Conservation (phyloP, 2,888 invertebrate species). For the Drosophila kuntzei region DNA sequence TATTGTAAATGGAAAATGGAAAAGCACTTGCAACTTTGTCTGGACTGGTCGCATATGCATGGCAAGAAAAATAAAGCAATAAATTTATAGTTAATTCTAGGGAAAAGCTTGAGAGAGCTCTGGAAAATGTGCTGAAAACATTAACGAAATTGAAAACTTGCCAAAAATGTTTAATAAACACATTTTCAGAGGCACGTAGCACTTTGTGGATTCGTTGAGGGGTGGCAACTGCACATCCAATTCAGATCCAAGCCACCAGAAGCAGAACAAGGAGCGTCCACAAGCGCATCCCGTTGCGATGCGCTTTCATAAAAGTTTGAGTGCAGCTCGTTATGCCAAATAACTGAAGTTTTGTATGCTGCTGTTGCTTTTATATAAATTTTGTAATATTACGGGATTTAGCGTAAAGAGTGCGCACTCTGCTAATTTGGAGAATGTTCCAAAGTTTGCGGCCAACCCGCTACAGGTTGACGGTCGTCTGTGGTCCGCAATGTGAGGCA, state of each 20-base stretch:
- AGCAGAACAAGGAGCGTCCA: not conserved
- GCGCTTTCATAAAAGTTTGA: slow-evolving; percentile 65
- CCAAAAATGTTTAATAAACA: slow-evolving; percentile 76
- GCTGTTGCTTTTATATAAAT: slow-evolving; percentile 44
- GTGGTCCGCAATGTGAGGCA: slow-evolving; percentile 27
- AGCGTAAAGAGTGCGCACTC: slow-evolving; percentile 32
- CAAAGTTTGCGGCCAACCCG: slow-evolving; percentile 45
- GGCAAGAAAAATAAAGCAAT: slow-evolving; percentile 56
- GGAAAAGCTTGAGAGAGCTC: slow-evolving; percentile 3
- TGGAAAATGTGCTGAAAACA: slow-evolving; percentile 55
- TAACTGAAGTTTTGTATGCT: slow-evolving; percentile 56
- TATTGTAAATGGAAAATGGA: slow-evolving; percentile 35
- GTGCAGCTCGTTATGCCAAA: slow-evolving; percentile 71
- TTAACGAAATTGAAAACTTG: slow-evolving; percentile 77
- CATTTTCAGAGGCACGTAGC: slow-evolving; percentile 49
- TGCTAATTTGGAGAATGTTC: slow-evolving; percentile 66
- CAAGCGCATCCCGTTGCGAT: slow-evolving; percentile 24
- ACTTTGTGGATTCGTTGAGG: slow-evolving; percentile 14
- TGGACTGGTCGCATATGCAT: slow-evolving; percentile 35
- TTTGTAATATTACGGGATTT: slow-evolving; percentile 48
- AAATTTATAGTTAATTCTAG: slow-evolving; percentile 47
- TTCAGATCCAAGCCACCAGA: slow-evolving; percentile 15
- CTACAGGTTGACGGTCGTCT: slow-evolving; percentile 48
- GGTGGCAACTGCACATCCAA: slow-evolving; percentile 21
- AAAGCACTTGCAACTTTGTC: slow-evolving; percentile 42